Evolutionary conservation across 2,113 vertebrate species (phyloP), one percentile per base, ranked within the genome.

Genomic region (Sapayoa aenigma): DNA sequence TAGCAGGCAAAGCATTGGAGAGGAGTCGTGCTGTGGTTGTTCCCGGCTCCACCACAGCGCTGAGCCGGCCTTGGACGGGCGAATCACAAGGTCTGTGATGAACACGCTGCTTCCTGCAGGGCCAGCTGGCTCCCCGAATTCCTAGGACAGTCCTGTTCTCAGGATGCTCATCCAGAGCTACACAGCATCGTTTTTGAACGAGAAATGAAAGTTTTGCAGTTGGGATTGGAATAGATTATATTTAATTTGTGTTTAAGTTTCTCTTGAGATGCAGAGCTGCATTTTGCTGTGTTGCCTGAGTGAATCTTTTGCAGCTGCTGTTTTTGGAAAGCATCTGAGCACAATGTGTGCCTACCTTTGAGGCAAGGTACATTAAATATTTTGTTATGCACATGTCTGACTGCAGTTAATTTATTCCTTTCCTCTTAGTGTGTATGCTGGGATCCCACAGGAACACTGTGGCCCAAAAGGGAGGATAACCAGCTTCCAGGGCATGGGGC

Each of bases 361-460:
- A n/a, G 30, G 58, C n/a, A 79, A 67, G 35, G 52, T 79, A 47
- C 67, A 94, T 92, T 96, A 95, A 96, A 96, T 44, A 55, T 44
- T 89, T 79, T 41, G 21, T 94, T 92, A 78, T 1, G 62, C 28
- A 46, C 2, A 0, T 58, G n/a, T 41, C 58, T 76, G 69, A 42
- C 44, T 89, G 31, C 47, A 31, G 21, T 25, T 76, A 15, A 5
- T 80, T 92, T 87, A 27, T 82, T 86, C 25, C 58, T 90, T 56
- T 53, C 17, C 24, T 87, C 59, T 62, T 22, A 0, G 2, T 25
- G 28, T 4, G 0, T 23, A 1, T 2, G 1, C 46, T 71, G 75
- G 75, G 83, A 56, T 5, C 9, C 8, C 0, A 0, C 24, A 14
- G 25, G 35, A 39, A 9, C 0, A 20, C 41, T 0, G 0, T 15